phyloP scores from a whole-genome alignment of 2,113 vertebrate genomes.

The Scolopax mira region DNA sequence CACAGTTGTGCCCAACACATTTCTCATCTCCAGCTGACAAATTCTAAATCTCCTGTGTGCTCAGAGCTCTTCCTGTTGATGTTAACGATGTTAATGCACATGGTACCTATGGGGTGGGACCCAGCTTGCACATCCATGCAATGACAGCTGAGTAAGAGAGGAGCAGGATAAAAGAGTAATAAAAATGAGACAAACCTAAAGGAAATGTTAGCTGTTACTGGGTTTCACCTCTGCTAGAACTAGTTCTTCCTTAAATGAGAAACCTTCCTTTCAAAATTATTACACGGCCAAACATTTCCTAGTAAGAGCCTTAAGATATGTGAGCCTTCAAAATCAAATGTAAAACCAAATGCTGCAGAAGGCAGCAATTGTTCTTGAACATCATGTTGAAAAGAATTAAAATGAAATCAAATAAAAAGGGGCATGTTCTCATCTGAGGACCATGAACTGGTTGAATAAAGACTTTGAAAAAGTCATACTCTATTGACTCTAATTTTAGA shows the following conservation, averaged over 20 bases:
- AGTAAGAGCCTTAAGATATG: constrained; percentile 12
- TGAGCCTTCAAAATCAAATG: constrained; percentile 3
- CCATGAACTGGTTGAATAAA: neutral
- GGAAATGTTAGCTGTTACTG: neutral
- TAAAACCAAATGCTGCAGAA: neutral
- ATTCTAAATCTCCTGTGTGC: neutral
- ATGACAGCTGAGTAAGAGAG: neutral
- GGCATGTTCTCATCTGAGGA: neutral
- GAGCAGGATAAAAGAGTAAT: neutral
- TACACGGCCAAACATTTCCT: constrained; percentile 22
- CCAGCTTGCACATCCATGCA: neutral
- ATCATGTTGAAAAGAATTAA: neutral
- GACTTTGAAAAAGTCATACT: neutral
- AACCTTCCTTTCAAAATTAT: constrained; percentile 46
- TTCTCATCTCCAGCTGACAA: neutral
- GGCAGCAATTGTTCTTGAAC: neutral
- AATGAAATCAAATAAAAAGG: neutral
- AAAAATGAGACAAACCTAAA: neutral
- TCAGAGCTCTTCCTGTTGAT: neutral
- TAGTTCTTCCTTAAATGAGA: constrained; percentile 8
- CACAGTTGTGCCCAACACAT: neutral
- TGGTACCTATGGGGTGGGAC: too few species aligned
- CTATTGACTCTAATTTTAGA: neutral
- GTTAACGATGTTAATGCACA: neutral
- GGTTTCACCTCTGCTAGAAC: neutral